phyloP scores from a whole-genome alignment of 92 coral and sea anemone genomes.

The Parazoanthus swiftii region DNA sequence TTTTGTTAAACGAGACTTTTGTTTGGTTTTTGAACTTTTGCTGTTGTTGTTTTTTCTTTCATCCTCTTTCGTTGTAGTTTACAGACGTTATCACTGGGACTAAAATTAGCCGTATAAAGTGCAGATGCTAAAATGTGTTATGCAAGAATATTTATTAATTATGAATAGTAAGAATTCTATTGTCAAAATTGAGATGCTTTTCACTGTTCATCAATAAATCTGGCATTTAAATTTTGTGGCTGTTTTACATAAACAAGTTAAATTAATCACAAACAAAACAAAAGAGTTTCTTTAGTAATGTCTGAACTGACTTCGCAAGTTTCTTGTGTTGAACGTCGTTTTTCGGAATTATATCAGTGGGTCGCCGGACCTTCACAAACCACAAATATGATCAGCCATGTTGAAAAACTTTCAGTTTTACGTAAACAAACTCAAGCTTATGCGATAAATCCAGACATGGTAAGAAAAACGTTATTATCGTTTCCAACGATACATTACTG shows the following conservation, averaged over 20 bases:
- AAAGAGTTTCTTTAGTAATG: too few species aligned
- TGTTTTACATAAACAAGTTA: too few species aligned
- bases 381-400: not conserved
- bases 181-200: not conserved
- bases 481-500: not conserved
- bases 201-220: not conserved
- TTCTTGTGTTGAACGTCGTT: not conserved
- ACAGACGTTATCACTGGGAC: not conserved
- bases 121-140: conserved; percentile 7
- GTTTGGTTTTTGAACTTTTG: not conserved
- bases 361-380: not conserved
- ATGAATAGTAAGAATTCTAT: not conserved
- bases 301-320: not conserved
- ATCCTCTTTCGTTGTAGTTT: not conserved
- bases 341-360: not conserved
- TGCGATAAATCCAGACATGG: not conserved
- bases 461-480: not conserved
- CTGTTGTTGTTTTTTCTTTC: not conserved
- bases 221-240: not conserved
- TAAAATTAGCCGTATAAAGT: not conserved
- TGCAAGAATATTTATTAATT: conserved; percentile 5
- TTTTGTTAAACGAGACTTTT: not conserved
- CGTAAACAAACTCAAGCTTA: not conserved
- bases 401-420: too few species aligned
- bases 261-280: too few species aligned